These are phyloP conservation scores for Synanthedon tipuliformis DNA, from an alignment of 2,888 invertebrate species.

Conservation along the genomic window DNA sequence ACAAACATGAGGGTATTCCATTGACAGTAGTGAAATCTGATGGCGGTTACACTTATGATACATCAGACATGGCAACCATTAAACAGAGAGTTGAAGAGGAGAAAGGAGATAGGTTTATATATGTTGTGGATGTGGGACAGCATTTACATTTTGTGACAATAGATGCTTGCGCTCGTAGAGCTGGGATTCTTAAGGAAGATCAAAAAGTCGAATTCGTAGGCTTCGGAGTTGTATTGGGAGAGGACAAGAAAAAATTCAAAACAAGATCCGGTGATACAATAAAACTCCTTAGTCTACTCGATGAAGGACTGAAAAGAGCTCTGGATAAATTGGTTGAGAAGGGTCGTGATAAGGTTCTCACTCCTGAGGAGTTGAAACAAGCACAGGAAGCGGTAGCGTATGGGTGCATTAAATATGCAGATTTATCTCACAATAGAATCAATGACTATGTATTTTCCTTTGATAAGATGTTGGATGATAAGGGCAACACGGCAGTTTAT, in stretches of 20 bases:
- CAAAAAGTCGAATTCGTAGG: conserved; percentile 89
- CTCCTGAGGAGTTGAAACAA: conserved; percentile 79
- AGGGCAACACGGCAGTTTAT: conserved; percentile 99
- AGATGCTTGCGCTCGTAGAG: conserved; percentile 82
- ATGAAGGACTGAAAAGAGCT: conserved; percentile 89
- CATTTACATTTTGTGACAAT: conserved; percentile 77
- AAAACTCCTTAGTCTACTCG: conserved; percentile 84
- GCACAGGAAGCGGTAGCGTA: conserved; percentile 95
- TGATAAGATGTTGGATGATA: conserved; percentile 99
- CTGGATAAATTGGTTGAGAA: conserved; percentile 88
- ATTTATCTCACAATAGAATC: conserved; percentile 91
- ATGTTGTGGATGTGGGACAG: conserved; percentile 96
- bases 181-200: conserved; percentile 75
- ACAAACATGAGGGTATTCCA: conserved; percentile 80
- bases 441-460: conserved; percentile 98
- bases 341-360: conserved; percentile 85
- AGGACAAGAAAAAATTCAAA: conserved; percentile 99
- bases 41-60: conserved; percentile 97
- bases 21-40: conserved; percentile 96
- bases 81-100: conserved; percentile 87
- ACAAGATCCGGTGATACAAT: conserved; percentile 97
- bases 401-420: conserved; percentile 98
- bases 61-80: conserved; percentile 95
- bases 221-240: conserved; percentile 97
- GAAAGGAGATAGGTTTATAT: conserved; percentile 88